Conservation (phyloP, 2,888 invertebrate genomes). For the Amblyteles armatorius region DNA sequence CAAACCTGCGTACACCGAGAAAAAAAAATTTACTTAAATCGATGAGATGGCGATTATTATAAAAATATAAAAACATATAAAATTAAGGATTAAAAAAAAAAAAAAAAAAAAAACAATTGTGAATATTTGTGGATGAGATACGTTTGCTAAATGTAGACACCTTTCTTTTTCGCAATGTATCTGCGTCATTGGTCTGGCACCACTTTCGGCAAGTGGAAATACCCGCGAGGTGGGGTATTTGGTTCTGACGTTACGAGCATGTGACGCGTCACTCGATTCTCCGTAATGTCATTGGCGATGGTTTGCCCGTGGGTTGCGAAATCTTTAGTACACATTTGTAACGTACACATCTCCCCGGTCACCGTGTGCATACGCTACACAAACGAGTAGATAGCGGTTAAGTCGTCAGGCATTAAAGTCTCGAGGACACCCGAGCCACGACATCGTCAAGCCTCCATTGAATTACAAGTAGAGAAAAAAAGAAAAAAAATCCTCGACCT, state of each 20-base stretch:
- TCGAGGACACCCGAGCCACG: slow-evolving; percentile 23
- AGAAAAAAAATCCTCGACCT: background rate
- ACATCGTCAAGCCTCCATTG: slow-evolving; percentile 22
- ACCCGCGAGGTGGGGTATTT: background rate
- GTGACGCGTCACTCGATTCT: slow-evolving; percentile 22
- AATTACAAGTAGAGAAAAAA: slow-evolving; percentile 33
- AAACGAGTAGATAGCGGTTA: background rate
- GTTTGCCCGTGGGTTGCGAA: slow-evolving; percentile 10
- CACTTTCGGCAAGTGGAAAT: slow-evolving; percentile 35
- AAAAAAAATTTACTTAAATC: too few relatives aligned
- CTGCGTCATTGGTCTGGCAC: background rate
- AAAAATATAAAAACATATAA: too few relatives aligned
- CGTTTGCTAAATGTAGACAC: too few relatives aligned
- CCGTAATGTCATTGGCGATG: slow-evolving; percentile 20
- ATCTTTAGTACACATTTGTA: background rate
- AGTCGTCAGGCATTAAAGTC: slow-evolving; percentile 11
- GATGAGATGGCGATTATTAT: too few relatives aligned
- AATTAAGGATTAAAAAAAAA: too few relatives aligned
- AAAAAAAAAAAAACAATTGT: too few relatives aligned
- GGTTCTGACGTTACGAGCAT: background rate
- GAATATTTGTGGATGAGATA: too few relatives aligned
- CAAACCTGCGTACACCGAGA: too few relatives aligned
- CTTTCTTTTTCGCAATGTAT: background rate
- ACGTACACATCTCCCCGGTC: background rate
- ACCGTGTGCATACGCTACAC: background rate